Evolutionary conservation across 2,888 invertebrate genomes (phyloP).

Genomic region (Noctua pronuba): DNA sequence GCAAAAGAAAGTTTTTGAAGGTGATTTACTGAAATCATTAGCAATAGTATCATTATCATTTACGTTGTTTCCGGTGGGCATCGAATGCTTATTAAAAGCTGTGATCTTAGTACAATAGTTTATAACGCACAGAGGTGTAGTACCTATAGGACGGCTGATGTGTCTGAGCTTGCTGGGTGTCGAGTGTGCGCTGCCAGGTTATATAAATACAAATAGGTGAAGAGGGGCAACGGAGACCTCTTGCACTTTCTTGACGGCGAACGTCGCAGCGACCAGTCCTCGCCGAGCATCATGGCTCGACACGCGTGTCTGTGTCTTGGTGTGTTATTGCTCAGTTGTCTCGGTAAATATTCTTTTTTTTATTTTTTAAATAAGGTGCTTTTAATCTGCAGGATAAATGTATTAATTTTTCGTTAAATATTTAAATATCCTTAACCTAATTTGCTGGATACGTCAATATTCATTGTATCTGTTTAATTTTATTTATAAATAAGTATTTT

Average conservation of each 20-base stretch:
- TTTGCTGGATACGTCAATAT: slow-evolving; percentile 6
- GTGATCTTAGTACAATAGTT: slow-evolving; percentile 73
- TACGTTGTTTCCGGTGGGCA: slow-evolving; percentile 75
- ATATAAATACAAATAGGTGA: slow-evolving; percentile 90
- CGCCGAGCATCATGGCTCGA: slow-evolving; percentile 90
- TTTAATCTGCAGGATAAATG: slow-evolving; percentile 32
- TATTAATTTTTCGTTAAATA: slow-evolving; percentile 23
- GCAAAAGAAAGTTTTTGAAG: slow-evolving; percentile 63
- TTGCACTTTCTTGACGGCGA: slow-evolving; percentile 88
- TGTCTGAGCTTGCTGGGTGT: slow-evolving; percentile 76
- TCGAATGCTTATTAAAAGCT: slow-evolving; percentile 84
- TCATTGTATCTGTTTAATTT: neutral
- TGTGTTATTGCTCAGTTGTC: slow-evolving; percentile 85
- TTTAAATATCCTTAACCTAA: slow-evolving; percentile 9
- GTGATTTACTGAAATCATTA: slow-evolving; percentile 70
- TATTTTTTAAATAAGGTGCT: slow-evolving; percentile 13
- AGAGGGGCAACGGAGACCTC: slow-evolving; percentile 89
- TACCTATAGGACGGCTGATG: slow-evolving; percentile 81
- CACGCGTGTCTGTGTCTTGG: slow-evolving; percentile 88
- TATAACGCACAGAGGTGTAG: slow-evolving; percentile 79
- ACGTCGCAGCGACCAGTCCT: slow-evolving; percentile 85
- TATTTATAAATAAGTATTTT: neutral
- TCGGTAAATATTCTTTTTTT: slow-evolving; percentile 84
- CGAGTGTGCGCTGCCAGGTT: slow-evolving; percentile 82
- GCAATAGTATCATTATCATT: slow-evolving; percentile 74